phyloP scores from a whole-genome alignment of 2,888 invertebrate genomes.

The Calliphora vomitoria region DNA sequence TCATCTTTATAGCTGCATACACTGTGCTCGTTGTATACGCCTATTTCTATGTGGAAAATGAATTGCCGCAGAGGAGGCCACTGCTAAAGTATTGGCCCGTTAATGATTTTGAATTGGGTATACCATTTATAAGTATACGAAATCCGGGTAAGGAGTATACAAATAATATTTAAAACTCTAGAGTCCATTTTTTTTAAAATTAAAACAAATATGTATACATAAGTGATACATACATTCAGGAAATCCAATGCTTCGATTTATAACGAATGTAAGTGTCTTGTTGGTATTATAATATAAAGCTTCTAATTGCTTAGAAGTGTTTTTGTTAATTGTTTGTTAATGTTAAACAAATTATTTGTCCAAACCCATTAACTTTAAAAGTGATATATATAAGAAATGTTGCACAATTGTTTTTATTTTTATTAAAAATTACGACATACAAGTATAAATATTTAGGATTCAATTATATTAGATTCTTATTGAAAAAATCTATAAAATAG shows the following conservation, averaged over 20 bases:
- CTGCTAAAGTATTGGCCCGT: slow-evolving; percentile 91
- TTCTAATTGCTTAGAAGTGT: slow-evolving; percentile 30
- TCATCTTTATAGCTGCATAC: slow-evolving; percentile 92
- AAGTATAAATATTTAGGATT: slow-evolving; percentile 1
- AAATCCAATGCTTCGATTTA: slow-evolving; percentile 48
- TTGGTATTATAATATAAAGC: slow-evolving; percentile 15
- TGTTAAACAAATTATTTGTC: slow-evolving; percentile 26
- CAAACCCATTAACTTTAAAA: slow-evolving; percentile 30
- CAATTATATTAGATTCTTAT: neutral
- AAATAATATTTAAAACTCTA: slow-evolving; percentile 76
- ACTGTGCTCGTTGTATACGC: slow-evolving; percentile 91
- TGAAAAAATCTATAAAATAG: slow-evolving; percentile 17
- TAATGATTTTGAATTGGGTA: slow-evolving; percentile 91
- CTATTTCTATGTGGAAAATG: slow-evolving; percentile 90
- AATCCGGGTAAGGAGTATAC: slow-evolving; percentile 86
- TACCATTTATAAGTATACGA: slow-evolving; percentile 90
- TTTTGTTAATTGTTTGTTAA: slow-evolving; percentile 38
- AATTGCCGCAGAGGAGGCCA: slow-evolving; percentile 90
- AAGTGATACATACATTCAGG: slow-evolving; percentile 68
- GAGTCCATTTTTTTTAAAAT: neutral
- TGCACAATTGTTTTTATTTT: slow-evolving; percentile 51
- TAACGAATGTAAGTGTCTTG: slow-evolving; percentile 15
- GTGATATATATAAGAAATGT: slow-evolving; percentile 55
- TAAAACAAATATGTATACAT: neutral
- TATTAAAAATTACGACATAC: neutral